Evolutionary conservation across 2,888 invertebrate species (phyloP).

Genomic region (Hirtodrosophila confusa): DNA sequence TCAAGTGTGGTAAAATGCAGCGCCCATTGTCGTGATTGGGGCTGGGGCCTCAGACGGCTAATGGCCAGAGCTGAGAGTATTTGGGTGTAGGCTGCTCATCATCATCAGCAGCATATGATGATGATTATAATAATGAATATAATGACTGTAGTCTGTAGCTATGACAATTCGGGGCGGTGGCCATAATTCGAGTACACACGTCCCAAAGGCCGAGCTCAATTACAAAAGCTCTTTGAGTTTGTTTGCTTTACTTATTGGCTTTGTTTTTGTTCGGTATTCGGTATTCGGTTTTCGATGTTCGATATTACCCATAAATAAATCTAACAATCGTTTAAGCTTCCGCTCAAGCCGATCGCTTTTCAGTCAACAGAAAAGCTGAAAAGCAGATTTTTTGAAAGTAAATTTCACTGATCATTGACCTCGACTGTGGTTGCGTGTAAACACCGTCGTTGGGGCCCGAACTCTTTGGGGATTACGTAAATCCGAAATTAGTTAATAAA

Average conservation of each 20-base stretch:
- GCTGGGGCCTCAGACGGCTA: conserved; percentile 30
- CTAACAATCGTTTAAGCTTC: conserved; percentile 57
- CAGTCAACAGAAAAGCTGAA: conserved; percentile 62
- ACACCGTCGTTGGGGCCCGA: conserved; percentile 55
- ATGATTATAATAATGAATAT: conserved; percentile 39
- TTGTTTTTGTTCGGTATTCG: conserved; percentile 19
- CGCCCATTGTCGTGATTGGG: conserved; percentile 56
- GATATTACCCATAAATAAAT: conserved; percentile 53
- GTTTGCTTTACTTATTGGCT: conserved; percentile 10
- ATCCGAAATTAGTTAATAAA: conserved; percentile 79
- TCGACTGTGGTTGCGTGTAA: conserved; percentile 77
- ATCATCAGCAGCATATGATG: conserved; percentile 11
- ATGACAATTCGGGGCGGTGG: conserved; percentile 54
- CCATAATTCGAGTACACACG: conserved; percentile 45
- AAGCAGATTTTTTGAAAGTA: conserved; percentile 73
- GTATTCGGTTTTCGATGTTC: no score
- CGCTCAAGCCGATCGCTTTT: conserved; percentile 52
- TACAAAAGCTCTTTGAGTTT: conserved; percentile 42
- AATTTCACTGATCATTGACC: conserved; percentile 81
- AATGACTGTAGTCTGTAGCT: conserved; percentile 22
- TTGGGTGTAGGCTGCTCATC: conserved; percentile 54
- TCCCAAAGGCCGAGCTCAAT: conserved; percentile 30
- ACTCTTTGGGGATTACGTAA: conserved; percentile 67
- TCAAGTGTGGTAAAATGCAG: conserved; percentile 80
- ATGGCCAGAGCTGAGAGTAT: conserved; percentile 27